Evolutionary conservation across 1,140 invertebrate genomes (phyloP).

Genomic region (Fopius arisanus): DNA sequence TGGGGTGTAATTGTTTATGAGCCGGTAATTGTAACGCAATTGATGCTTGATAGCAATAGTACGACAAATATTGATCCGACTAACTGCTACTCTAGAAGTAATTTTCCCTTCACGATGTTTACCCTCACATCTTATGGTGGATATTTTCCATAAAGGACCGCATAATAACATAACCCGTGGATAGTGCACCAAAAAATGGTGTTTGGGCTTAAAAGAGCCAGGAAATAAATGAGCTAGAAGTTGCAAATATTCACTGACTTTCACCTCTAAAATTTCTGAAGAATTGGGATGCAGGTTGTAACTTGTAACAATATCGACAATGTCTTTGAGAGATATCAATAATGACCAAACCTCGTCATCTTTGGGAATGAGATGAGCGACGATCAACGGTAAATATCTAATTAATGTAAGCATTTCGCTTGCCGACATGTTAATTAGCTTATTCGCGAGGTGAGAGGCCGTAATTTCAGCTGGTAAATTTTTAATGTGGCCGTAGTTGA

Average conservation of each 20-base stretch:
- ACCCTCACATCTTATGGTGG: slow-evolving; percentile 25
- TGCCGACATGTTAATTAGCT: slow-evolving; percentile 31
- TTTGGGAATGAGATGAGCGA: slow-evolving; percentile 39
- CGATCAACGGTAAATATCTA: slow-evolving; percentile 40
- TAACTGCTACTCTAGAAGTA: slow-evolving; percentile 4
- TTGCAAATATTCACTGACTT: neutral
- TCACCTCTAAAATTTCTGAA: neutral
- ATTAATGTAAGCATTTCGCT: slow-evolving; percentile 42
- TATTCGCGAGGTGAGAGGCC: slow-evolving; percentile 27
- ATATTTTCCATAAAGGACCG: slow-evolving; percentile 33
- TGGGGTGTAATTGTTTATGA: neutral
- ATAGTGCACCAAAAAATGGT: slow-evolving; percentile 34
- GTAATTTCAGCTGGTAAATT: slow-evolving; percentile 37
- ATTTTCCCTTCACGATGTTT: slow-evolving; percentile 29
- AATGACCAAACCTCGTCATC: no score
- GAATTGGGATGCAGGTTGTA: neutral
- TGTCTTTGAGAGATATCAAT: slow-evolving; percentile 30
- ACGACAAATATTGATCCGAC: slow-evolving; percentile 28
- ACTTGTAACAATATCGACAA: slow-evolving; percentile 33
- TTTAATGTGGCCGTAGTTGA: slow-evolving; percentile 33
- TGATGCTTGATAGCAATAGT: slow-evolving; percentile 34
- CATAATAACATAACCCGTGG: slow-evolving; percentile 4
- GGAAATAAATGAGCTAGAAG: neutral
- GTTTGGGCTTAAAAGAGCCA: slow-evolving; percentile 16
- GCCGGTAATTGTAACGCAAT: slow-evolving; percentile 23